Evolutionary conservation across 1,140 invertebrate genomes (phyloP).

Genomic region (Drosophila grimshawi): DNA sequence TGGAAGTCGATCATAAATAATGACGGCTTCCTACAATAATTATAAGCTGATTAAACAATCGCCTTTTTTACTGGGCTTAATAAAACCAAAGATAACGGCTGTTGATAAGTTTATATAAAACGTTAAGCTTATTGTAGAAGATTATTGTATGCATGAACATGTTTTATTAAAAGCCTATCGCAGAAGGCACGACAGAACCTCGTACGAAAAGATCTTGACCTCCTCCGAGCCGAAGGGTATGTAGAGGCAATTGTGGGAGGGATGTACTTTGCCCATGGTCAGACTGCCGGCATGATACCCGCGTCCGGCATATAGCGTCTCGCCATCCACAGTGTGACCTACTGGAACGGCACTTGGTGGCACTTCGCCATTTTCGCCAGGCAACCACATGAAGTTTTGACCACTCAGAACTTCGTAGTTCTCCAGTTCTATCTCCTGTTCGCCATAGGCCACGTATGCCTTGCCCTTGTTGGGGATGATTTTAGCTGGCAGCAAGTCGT

Average conservation of each 20-base stretch:
- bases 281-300: conserved; percentile 87
- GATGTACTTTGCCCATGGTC: conserved; percentile 91
- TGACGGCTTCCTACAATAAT: conserved; percentile 4
- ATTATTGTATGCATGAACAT: conserved; percentile 41
- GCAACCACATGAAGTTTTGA: conserved; percentile 85
- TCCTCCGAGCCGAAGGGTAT: conserved; percentile 89
- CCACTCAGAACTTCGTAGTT: conserved; percentile 84
- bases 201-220: conserved; percentile 82
- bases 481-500: conserved; percentile 91
- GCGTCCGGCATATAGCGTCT: conserved; percentile 88
- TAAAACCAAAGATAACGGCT: conserved; percentile 18
- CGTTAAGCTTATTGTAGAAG: conserved; percentile 36
- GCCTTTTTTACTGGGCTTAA: not conserved
- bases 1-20: conserved; percentile 19
- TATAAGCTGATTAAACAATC: conserved; percentile 7
- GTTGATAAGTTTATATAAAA: conserved; percentile 36
- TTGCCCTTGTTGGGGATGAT: conserved; percentile 87
- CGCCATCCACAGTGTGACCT: conserved; percentile 87
- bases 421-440: conserved; percentile 67
- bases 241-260: conserved; percentile 88
- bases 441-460: conserved; percentile 74
- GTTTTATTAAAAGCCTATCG: conserved; percentile 38
- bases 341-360: conserved; percentile 86
- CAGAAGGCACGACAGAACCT: conserved; percentile 64
- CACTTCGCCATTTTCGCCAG: conserved; percentile 84